phyloP scores from a whole-genome alignment of 2,888 invertebrate genomes.

The Stenodera caucasica region DNA sequence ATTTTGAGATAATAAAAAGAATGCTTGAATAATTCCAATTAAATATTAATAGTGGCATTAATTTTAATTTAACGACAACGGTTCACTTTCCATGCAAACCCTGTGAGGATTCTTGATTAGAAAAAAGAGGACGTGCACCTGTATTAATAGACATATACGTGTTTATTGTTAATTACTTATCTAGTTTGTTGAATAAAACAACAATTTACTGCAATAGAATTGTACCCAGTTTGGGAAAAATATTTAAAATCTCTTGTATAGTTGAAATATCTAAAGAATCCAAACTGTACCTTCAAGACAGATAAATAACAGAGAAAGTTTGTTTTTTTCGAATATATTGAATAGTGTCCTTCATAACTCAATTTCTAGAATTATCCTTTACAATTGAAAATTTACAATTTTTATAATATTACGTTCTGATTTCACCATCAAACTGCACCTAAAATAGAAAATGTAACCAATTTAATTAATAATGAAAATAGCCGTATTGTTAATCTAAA shows the following conservation, averaged over 20 bases:
- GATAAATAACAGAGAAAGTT: conserved; percentile 5
- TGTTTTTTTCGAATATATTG: not conserved
- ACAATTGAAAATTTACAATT: not conserved
- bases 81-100: not conserved
- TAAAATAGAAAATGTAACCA: not conserved
- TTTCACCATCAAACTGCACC: not conserved
- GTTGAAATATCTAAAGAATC: not conserved
- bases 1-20: not conserved
- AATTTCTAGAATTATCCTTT: conserved; percentile 1
- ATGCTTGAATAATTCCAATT: not conserved
- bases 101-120: not conserved
- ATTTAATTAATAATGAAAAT: too few species aligned
- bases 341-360: not conserved
- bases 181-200: not conserved
- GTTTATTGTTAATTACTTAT: not conserved
- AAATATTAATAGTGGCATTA: not conserved
- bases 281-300: not conserved
- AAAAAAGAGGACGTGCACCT: not conserved
- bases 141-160: not conserved
- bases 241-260: not conserved
- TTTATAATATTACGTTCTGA: not conserved
- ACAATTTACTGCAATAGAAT: too few species aligned
- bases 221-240: too few species aligned
- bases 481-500: too few species aligned
- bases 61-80: not conserved